These are phyloP conservation scores for Nyctalus aviator DNA, from an alignment of 2,797 vertebrate species.

Conservation along the genomic window DNA sequence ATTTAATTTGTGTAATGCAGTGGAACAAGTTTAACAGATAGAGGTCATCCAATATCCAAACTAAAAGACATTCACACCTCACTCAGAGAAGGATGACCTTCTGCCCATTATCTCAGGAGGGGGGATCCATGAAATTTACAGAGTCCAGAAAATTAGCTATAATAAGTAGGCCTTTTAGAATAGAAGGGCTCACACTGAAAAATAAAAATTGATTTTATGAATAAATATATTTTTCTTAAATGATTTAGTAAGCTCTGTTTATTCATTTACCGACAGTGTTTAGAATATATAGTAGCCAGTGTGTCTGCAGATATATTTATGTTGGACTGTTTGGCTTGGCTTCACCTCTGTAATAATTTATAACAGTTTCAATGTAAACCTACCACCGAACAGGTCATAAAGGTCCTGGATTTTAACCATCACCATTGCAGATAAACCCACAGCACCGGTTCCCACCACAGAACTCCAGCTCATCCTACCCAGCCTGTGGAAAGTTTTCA, in stretches of 20 bases:
- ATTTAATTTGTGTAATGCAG: constrained; percentile 83
- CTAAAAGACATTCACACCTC: constrained; percentile 73
- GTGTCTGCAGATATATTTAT: constrained; percentile 96
- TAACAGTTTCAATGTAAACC: constrained; percentile 97
- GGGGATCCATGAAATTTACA: constrained; percentile 78
- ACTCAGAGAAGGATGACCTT: constrained; percentile 80
- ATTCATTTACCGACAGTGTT: constrained; percentile 94
- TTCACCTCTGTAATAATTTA: constrained; percentile 96
- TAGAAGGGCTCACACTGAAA: constrained; percentile 82
- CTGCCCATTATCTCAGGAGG: constrained; percentile 83
- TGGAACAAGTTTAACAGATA: constrained; percentile 84
- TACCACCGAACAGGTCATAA: constrained; percentile 94
- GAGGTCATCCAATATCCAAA: constrained; percentile 80
- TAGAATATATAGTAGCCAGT: constrained; percentile 94
- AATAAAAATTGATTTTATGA: constrained; percentile 91
- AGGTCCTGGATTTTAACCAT: constrained; percentile 91
- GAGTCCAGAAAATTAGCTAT: constrained; percentile 81
- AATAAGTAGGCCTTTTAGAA: constrained; percentile 82
- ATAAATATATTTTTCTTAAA: constrained; percentile 92
- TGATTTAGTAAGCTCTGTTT: constrained; percentile 92
- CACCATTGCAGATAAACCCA: constrained; percentile 88
- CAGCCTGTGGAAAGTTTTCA: constrained; percentile 81
- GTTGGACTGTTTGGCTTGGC: constrained; percentile 96
- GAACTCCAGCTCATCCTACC: constrained; percentile 82
- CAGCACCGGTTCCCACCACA: constrained; percentile 83